Evolutionary conservation across 2,113 vertebrate species (phyloP).

Genomic region (Tragelaphus imberbis): DNA sequence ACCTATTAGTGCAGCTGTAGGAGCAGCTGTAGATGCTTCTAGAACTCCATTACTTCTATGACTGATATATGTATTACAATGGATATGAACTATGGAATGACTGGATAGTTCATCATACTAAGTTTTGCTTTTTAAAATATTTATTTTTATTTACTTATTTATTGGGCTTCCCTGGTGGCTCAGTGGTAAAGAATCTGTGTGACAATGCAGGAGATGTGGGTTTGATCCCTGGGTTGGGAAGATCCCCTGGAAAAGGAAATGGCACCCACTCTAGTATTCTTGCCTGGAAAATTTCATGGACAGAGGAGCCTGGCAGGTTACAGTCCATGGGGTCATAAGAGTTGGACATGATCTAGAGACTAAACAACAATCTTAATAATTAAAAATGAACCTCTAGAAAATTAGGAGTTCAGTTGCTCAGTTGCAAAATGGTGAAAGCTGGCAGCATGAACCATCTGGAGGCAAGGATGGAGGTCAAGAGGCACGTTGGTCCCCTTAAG

Average conservation of each 20-base stretch:
- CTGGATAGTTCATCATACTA: not conserved
- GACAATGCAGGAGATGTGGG: not conserved
- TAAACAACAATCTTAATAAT: not conserved
- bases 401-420: not conserved
- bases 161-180: not conserved
- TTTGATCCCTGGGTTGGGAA: not conserved
- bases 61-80: not conserved
- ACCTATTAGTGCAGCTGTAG: not conserved
- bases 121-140: not conserved
- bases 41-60: not conserved
- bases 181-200: not conserved
- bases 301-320: not conserved
- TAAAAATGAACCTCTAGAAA: not conserved
- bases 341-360: not conserved
- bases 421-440: accelerated
- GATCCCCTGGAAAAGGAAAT: not conserved
- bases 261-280: not conserved
- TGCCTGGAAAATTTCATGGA: not conserved
- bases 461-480: not conserved
- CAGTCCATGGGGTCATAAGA: not conserved
- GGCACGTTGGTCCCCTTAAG: not conserved
- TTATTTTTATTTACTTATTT: not conserved
- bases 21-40: not conserved
- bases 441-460: not conserved
- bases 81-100: not conserved